Base-by-base conservation (phyloP, 2,797 vertebrate genomes). In the Karalla daura region DNA sequence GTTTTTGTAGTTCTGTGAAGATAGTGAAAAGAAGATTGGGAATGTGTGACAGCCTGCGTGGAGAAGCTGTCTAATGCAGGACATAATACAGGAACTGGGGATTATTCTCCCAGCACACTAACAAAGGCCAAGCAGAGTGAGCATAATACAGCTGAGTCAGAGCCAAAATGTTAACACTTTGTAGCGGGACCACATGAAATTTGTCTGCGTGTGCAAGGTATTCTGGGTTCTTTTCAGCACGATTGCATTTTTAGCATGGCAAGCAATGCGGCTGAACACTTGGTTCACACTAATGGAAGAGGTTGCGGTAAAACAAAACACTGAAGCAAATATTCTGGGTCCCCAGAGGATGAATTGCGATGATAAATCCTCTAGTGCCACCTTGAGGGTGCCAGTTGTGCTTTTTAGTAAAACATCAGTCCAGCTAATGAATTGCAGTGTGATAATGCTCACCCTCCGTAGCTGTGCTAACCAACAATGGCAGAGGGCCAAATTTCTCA, bases 1-100 rank as follows among this genome's bases (percentile, higher is more conserved):
- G 59, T 74, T 80, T 73, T 69, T 74, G 52, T 56, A 70, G 58
- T 83, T 66, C 43, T 70, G 46, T 41, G 36, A 63, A 75, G 76
- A 81, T 15, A 9, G 24, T 58, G 63, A 83, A 78, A 56, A 41
- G 60, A 76, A 65, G 65, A 80, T 58, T 41, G 63, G n/a, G 63
- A 74, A 59, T 58, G 66, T 61, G 59, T 84, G 89, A 83, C 80
- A 81, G 77, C 63, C 1, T 18, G 39, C 63, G 69, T 39, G 0
- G 35, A 75, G 63, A 53, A 68, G 63, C 51, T 61, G 76, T 74
- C 46, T 79, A 50, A 72, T 63, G 70, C 32, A 53, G 59, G 63
- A 76, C 70, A 73, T 76, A 79, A 79, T 78, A 78, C 60, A 62
- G 52, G 7, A 65, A 64, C 40, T 14, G 49, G 39, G 63, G 65